A percentile compares a stretch with the other conserved stretches of the same genome.
Evolutionary conservation across 2,113 vertebrate species (phyloP).

Genomic region (Caranx melampygus): DNA sequence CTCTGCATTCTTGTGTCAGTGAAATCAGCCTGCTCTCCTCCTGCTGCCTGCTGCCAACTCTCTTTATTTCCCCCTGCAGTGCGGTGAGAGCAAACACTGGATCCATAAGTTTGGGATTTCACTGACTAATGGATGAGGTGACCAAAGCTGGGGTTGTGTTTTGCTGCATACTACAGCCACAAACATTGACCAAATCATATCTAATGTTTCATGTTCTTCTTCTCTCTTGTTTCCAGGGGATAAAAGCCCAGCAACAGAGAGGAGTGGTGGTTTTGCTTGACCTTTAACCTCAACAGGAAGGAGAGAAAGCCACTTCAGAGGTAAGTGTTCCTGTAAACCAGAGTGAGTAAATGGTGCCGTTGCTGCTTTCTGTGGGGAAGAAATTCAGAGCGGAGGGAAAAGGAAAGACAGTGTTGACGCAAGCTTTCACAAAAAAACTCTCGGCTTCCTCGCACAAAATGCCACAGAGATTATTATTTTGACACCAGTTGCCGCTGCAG

Average conservation of each 20-base stretch:
- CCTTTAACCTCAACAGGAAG: constrained; percentile 66
- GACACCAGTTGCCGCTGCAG: constrained; percentile 13
- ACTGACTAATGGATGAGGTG: constrained; percentile 25
- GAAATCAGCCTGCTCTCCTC: constrained; percentile 41
- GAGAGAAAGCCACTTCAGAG: constrained; percentile 69
- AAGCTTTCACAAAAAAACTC: constrained; percentile 21
- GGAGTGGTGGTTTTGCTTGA: constrained; percentile 57
- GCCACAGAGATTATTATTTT: constrained; percentile 12
- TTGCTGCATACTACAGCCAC: background rate
- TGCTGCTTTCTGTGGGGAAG: constrained; percentile 29
- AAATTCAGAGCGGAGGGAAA: constrained; percentile 21
- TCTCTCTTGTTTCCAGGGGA: constrained; percentile 37
- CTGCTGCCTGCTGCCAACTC: constrained; percentile 26
- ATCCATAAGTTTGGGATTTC: constrained; percentile 26
- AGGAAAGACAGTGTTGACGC: background rate
- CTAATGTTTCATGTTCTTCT: constrained; percentile 14
- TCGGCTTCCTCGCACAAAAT: background rate
- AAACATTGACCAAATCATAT: constrained; percentile 25
- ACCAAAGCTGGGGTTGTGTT: background rate
- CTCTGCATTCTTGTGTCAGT: constrained; percentile 65
- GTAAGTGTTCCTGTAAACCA: constrained; percentile 68
- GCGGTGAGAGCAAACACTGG: constrained; percentile 2
- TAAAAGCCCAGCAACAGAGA: constrained; percentile 38
- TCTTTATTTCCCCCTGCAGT: constrained; percentile 28
- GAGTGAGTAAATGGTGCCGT: constrained; percentile 27